Base-by-base conservation (phyloP, 2,797 vertebrate genomes). In the Falco rusticolus region DNA sequence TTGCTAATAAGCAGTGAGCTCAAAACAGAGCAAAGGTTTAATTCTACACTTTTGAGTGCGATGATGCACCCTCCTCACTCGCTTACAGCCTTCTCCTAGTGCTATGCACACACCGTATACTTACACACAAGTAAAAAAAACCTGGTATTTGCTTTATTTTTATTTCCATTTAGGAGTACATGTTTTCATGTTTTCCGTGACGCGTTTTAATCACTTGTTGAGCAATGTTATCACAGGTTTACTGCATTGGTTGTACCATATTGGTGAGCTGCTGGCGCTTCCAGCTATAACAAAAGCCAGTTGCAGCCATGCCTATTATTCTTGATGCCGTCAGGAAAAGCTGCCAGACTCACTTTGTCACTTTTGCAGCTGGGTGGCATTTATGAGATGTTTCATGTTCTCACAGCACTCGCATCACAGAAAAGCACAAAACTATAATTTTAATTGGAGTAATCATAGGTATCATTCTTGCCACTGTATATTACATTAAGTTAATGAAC, bases 401-500 rank as follows among this genome's bases (percentile, higher is more conserved):
- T 94, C 59, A 91, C 43, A 96, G 28, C 59, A 64, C 87, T 96
- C 87, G 60, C 90, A 88, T 78, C 91, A 76, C 17, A 80, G 61
- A 93, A 85, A 94, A 79, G 48, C 65, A 92, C 26, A 96, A 89
- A 91, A 87, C 91, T 96, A 87, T 84, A 47, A 92, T 96, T 97
- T 97, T 97, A 96, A 97, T 97, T 97, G 80, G 91, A 92, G 78
- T 95, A 89, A 91, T 96, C 89, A 85, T 83, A 93, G 93, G 78
- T 94, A 93, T 93, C 56, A 18, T 93, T 94, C 69, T 92, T 96
- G 89, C 92, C 54, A 70, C 59, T 91, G 77, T 92, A 68, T 94
- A 95, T 93, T 94, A 88, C 87, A 94, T 97, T 91, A 97, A 97
- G 88, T 88, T 98, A 98, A 98, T 97, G 97, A 97, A 97, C 92